Percentiles rank a stretch among this genome's conserved stretches.
phyloP scores from a whole-genome alignment of 2,888 invertebrate genomes.

The Macropis europaea region DNA sequence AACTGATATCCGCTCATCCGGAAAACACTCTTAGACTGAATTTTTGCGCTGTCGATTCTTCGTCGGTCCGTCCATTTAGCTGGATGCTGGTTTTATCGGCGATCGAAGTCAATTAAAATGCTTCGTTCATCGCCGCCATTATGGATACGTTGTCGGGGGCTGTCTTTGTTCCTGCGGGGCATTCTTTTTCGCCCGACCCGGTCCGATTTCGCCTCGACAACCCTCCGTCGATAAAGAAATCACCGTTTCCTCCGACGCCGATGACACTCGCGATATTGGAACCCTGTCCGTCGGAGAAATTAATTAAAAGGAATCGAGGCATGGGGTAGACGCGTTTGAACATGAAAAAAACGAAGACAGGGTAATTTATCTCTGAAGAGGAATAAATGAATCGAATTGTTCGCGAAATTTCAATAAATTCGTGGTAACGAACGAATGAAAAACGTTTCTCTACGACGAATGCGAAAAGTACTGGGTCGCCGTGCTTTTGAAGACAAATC shows the following conservation, averaged over 20 bases:
- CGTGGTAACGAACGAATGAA: too few species aligned
- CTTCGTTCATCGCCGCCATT: conserved; percentile 17
- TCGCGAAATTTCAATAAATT: not conserved
- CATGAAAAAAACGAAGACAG: not conserved
- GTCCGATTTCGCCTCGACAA: not conserved
- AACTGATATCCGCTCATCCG: too few species aligned
- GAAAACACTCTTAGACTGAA: too few species aligned
- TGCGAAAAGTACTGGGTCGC: too few species aligned
- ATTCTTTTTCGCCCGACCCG: not conserved
- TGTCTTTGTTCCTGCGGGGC: conserved; percentile 23
- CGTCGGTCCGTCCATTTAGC: conserved; percentile 19
- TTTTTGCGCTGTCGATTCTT: not conserved
- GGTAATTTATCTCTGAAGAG: conserved; percentile 8
- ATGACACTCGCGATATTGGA: conserved; percentile 24
- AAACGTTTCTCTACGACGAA: too few species aligned
- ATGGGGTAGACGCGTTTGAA: not conserved
- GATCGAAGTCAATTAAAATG: conserved; percentile 59
- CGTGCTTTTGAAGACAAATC: too few species aligned
- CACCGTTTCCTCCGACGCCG: conserved; percentile 19
- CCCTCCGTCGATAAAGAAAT: conserved; percentile 24
- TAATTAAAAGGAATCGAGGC: conserved; percentile 47
- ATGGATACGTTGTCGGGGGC: conserved; percentile 18
- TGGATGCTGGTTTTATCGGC: conserved; percentile 41
- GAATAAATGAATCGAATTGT: not conserved
- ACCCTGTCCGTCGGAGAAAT: conserved; percentile 31